Percentiles rank a stretch among this genome's conserved stretches.
These are phyloP conservation scores for Chaenocephalus aceratus DNA, from an alignment of 2,113 vertebrate genomes.

Conservation along the genomic window DNA sequence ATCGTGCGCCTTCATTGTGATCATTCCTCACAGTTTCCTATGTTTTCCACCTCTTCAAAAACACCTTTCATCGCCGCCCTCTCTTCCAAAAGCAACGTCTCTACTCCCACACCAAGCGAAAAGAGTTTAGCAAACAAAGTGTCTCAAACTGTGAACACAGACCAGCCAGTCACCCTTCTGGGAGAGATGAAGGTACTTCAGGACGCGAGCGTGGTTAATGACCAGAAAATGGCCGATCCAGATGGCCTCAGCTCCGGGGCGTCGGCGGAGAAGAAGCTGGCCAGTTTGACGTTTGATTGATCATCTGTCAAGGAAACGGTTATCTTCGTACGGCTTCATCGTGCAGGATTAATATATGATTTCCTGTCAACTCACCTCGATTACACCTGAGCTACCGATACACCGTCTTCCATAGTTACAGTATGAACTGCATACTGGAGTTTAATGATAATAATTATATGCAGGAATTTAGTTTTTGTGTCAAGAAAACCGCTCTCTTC, in stretches of 20 bases:
- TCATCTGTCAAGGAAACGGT: slow-evolving; percentile 51
- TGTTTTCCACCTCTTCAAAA: slow-evolving; percentile 48
- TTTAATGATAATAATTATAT: too few relatives aligned
- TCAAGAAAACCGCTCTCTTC: too few relatives aligned
- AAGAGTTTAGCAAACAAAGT: slow-evolving; percentile 51
- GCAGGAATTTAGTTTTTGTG: too few relatives aligned
- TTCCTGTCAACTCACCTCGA: neutral
- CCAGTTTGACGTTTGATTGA: slow-evolving; percentile 69
- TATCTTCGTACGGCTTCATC: slow-evolving; percentile 17
- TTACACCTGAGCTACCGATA: slow-evolving; percentile 13
- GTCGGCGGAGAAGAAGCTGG: slow-evolving; percentile 44
- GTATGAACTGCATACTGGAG: too few relatives aligned
- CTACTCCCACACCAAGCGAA: slow-evolving; percentile 11
- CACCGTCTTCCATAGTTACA: neutral
- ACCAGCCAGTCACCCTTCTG: slow-evolving; percentile 11
- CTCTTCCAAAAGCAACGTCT: slow-evolving; percentile 16
- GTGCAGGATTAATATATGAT: slow-evolving; percentile 14
- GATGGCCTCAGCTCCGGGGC: slow-evolving; percentile 73
- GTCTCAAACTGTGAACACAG: slow-evolving; percentile 33
- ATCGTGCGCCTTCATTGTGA: slow-evolving; percentile 41
- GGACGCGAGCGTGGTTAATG: slow-evolving; percentile 53
- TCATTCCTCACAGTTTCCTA: slow-evolving; percentile 46
- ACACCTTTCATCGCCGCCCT: slow-evolving; percentile 44
- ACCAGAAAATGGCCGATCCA: slow-evolving; percentile 68
- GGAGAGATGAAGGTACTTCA: slow-evolving; percentile 20